A percentile compares a stretch with the other conserved stretches of the same genome.
Conservation (phyloP, 1,140 invertebrate genomes). For the Aphidius ervi region DNA sequence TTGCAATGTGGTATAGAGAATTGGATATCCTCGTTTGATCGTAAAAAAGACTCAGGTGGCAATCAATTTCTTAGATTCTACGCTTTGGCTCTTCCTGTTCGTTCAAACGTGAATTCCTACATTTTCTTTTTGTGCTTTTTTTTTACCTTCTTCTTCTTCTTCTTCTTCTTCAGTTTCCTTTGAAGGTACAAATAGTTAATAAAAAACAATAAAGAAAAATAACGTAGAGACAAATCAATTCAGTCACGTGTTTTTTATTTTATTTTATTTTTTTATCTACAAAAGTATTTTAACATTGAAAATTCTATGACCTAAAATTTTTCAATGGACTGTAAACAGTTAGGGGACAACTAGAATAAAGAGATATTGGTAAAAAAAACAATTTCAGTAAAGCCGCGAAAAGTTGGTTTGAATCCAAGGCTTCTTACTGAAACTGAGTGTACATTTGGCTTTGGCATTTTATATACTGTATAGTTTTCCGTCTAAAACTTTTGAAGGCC, state of each 20-base stretch:
- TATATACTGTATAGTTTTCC: not conserved
- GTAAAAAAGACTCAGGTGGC: not conserved
- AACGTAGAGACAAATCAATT: no score
- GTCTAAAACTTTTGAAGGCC: not conserved
- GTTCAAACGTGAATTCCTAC: no score
- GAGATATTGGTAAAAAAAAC: constrained; percentile 19
- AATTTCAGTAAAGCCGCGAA: constrained; percentile 22
- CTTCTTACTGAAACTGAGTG: not conserved
- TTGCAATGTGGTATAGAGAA: constrained; percentile 4
- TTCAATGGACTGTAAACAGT: constrained; percentile 6
- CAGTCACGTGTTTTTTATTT: no score
- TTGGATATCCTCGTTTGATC: constrained; percentile 5
- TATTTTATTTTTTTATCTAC: no score
- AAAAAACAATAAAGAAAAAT: no score
- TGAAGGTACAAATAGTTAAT: no score
- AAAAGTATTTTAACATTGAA: no score
- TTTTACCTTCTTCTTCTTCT: no score
- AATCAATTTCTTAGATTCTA: no score
- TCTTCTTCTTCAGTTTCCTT: no score
- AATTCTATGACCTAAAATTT: not conserved
- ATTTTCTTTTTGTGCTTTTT: no score
- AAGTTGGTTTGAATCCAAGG: constrained; percentile 17
- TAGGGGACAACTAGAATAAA: not conserved
- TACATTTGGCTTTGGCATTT: constrained; percentile 6
- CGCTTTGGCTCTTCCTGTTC: no score